Evolutionary conservation across 1,140 invertebrate genomes (phyloP), one percentile per base, ranked within the genome.

Genomic region (Archivesica marissinica): DNA sequence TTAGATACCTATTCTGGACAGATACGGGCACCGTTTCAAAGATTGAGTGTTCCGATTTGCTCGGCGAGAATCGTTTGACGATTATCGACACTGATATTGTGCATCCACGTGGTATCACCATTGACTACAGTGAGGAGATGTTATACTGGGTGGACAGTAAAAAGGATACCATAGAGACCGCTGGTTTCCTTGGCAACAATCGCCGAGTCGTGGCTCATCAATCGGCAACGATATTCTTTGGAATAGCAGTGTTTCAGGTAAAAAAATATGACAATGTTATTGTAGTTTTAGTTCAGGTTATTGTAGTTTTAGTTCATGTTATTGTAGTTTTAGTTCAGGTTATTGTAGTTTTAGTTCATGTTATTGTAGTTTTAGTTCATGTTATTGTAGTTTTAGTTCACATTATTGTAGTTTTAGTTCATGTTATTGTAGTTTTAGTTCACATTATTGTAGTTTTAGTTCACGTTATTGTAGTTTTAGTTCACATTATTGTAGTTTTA

Each of bases 121-220:
- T 98, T 87, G 98, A 99, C 93, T 99, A 98, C 97, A 96, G 98
- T 23, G 97, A 96, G 0, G 96, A 97, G 33, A 98, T 98, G 92
- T 94, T 99, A 0, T 99, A 99, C 92, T 99, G 98, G 98, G 94
- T 99, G 39, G 98, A 99, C 93, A 98, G 97, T 7, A 96, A 97
- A 87, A 94, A 99, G 9, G 98, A 98, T 91, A 98, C 97, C 0
- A 97, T 99, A 41, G 98, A 99, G 94, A 98, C 98, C 0, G 95
- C 97, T 0, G 96, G 96, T 61, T 96, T 98, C 92, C 97, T 97
- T 88, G 98, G 98, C 2, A 95, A 95, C 0, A 88, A 79, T 25
- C 76, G 90, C 70, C 52, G 85, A 52, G 85, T 88, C 2, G 74
- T 92, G n/a, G 68, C 86, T 0, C 64, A 61, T n/a, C 88, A 90